These are phyloP conservation scores for Ramphastos sulfuratus DNA, from an alignment of 2,113 vertebrate species.

Conservation along the genomic window DNA sequence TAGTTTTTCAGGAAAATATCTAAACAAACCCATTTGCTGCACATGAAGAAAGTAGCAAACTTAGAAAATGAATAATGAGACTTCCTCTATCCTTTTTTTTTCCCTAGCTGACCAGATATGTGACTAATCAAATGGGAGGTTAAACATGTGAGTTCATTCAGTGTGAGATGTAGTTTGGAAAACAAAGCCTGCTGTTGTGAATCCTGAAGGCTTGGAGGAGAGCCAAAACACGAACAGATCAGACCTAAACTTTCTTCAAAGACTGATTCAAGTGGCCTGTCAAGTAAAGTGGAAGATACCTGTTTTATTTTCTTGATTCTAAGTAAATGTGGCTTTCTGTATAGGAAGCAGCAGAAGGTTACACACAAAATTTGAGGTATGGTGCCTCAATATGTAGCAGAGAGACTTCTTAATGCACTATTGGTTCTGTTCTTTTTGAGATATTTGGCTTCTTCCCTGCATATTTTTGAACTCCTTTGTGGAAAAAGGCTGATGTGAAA, in stretches of 20 bases:
- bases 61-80: background rate
- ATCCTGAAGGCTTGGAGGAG: background rate
- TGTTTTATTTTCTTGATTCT: background rate
- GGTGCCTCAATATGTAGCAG: background rate
- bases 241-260: background rate
- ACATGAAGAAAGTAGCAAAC: background rate
- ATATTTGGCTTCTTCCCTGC: background rate
- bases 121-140: slow-evolving; percentile 2
- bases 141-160: background rate
- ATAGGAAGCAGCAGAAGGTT: background rate
- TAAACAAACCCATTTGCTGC: background rate
- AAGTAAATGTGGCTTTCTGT: background rate
- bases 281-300: background rate
- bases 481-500: background rate
- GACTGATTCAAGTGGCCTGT: background rate
- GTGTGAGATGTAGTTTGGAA: slow-evolving; percentile 5
- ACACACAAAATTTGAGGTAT: background rate
- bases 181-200: slow-evolving; percentile 25
- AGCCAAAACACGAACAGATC: background rate
- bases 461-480: background rate
- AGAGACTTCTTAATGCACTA: background rate
- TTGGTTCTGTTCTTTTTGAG: background rate
- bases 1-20: background rate
- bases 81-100: background rate
- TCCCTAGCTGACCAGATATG: background rate